Evolutionary conservation across 1,140 invertebrate species (phyloP), one percentile per base, ranked within the genome.

Genomic region (Matsumurasca onukii): DNA sequence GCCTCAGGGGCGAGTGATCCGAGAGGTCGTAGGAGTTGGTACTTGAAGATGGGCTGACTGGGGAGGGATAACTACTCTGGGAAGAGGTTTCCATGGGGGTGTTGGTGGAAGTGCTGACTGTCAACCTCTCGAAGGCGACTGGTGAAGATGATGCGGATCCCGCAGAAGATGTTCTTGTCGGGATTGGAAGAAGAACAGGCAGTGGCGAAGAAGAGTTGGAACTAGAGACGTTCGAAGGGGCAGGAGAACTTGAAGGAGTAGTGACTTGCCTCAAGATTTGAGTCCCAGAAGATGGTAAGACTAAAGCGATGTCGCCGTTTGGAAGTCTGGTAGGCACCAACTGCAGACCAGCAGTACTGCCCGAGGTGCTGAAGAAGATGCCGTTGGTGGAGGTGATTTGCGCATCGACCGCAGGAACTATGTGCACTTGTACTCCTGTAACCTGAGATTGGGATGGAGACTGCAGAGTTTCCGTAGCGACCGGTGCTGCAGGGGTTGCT

Each of bases 161-260:
- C 0, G 88, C 88, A 39, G 87, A 86, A 3, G 86, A 85, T 15
- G 89, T 89, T 67, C 89, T 82, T 49, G 87, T 84, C 0, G 89
- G 89, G 5, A 91, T 87, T 0, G 89, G 86, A 9, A 91, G 88
- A 12, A 91, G 73, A 9, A 86, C 85, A 0, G 89, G 88, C 20
- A 89, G 75, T 1, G 88, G 83, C 22, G 86, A 81, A 20, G 80
- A 71, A 24, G 81, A 78, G n/a, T n/a, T n/a, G 24, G 80, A 76
- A 31, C 80, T 17, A 74, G 78, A 2, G 62, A 78, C 86, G 39
- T 73, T 80, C 69, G 77, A 80, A 51, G 75, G 81, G 9, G 79
- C 79, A n/a, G 77, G 72, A 0, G 80, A 75, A 0, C 80, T 77
- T 2, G 72, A 75, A 79, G 80, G 39, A 77, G 49, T 31, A 30